Evolutionary conservation across 2,113 vertebrate genomes (phyloP).

Genomic region (Hemibagrus wyckioides): DNA sequence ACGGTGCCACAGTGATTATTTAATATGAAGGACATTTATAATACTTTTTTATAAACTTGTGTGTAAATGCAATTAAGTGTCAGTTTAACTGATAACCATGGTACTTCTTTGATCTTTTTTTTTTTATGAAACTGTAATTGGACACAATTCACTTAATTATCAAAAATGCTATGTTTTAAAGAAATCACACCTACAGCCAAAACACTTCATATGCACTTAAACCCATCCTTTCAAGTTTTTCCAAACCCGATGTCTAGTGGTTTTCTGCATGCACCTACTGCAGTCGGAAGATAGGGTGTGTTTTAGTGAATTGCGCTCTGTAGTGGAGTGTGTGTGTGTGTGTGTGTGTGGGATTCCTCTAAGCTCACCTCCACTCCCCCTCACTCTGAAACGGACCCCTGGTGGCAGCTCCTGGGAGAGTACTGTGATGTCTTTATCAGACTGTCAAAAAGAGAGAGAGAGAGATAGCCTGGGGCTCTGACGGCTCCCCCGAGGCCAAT

Average conservation of each 20-base stretch:
- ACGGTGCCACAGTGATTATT: background rate
- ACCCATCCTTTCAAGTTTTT: slow-evolving; percentile 36
- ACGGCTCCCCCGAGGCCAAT: slow-evolving; percentile 78
- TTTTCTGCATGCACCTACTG: slow-evolving; percentile 67
- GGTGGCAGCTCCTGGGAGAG: slow-evolving; percentile 79
- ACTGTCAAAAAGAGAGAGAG: slow-evolving; percentile 71
- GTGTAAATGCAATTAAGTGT: background rate
- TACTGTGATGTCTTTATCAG: slow-evolving; percentile 82
- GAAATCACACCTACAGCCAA: slow-evolving; percentile 12
- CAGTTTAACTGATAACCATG: background rate
- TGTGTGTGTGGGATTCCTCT: slow-evolving; percentile 75
- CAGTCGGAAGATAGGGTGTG: slow-evolving; percentile 64
- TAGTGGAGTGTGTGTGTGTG: slow-evolving; percentile 67
- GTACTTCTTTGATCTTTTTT: slow-evolving; percentile 3
- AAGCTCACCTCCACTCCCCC: slow-evolving; percentile 77
- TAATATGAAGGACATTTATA: background rate
- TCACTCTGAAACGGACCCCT: slow-evolving; percentile 79
- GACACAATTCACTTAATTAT: slow-evolving; percentile 26
- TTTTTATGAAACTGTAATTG: slow-evolving; percentile 7
- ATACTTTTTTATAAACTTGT: background rate
- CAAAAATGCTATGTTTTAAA: slow-evolving; percentile 15
- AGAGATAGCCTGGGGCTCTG: slow-evolving; percentile 77
- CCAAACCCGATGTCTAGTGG: slow-evolving; percentile 53
- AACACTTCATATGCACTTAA: slow-evolving; percentile 49
- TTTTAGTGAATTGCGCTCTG: slow-evolving; percentile 58